Evolutionary conservation across 2,888 invertebrate species (phyloP).

Genomic region (Acrocera orbiculus): DNA sequence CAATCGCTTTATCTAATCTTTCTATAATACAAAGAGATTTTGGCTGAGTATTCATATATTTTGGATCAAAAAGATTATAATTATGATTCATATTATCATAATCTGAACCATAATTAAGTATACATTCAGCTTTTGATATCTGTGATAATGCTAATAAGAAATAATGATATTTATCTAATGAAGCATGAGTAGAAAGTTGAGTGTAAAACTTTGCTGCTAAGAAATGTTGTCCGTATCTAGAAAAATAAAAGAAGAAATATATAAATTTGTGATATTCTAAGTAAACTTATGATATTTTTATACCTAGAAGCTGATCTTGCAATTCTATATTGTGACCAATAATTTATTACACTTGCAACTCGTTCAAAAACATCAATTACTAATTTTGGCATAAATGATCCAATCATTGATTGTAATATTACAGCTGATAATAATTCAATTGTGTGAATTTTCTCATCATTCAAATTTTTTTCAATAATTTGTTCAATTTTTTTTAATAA

Average conservation of each 20-base stretch:
- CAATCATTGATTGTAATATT: conserved; percentile 62
- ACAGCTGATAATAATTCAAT: conserved; percentile 65
- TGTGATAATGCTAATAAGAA: conserved; percentile 71
- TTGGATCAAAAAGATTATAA: conserved; percentile 21
- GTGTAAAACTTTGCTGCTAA: conserved; percentile 48
- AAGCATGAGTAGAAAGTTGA: conserved; percentile 47
- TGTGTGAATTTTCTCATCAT: conserved; percentile 34
- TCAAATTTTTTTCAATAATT: conserved; percentile 19
- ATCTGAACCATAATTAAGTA: conserved; percentile 36
- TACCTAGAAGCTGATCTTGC: conserved; percentile 66
- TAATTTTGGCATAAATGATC: conserved; percentile 45
- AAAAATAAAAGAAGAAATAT: conserved; percentile 5
- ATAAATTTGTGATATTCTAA: not conserved
- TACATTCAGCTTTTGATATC: conserved; percentile 55
- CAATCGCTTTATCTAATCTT: conserved; percentile 35
- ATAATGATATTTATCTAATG: conserved; percentile 75
- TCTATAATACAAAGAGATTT: conserved; percentile 32
- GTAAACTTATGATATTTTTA: conserved; percentile 6
- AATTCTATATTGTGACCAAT: conserved; percentile 75
- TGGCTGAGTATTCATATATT: conserved; percentile 16
- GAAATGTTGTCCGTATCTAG: conserved; percentile 57
- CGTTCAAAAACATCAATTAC: conserved; percentile 40
- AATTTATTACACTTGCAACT: conserved; percentile 40
- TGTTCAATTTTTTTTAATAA: conserved; percentile 25
- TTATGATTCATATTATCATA: conserved; percentile 30